Conservation (phyloP, 2,797 vertebrate species). For the Kryptopterus vitreolus region DNA sequence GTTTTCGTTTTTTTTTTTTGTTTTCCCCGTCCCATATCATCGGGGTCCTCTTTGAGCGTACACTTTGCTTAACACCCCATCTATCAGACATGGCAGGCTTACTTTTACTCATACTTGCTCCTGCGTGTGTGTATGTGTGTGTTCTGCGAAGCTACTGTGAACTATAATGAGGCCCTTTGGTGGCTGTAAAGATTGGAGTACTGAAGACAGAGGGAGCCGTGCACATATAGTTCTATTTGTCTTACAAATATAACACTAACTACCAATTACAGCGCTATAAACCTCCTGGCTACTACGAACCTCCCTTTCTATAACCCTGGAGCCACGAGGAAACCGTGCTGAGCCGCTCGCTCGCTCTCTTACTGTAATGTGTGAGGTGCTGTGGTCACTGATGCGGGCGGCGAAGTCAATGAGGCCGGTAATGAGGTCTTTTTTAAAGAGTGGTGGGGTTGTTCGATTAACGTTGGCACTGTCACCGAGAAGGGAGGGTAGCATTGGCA, state of each 20-base stretch:
- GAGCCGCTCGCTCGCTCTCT: constrained; percentile 58
- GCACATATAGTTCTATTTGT: constrained; percentile 89
- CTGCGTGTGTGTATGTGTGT: constrained; percentile 37
- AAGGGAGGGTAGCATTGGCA: constrained; percentile 60
- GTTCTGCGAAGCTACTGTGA: constrained; percentile 74
- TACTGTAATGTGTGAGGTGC: constrained; percentile 64
- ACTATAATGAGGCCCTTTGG: constrained; percentile 92
- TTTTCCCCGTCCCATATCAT: constrained; percentile 46
- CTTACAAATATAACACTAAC: constrained; percentile 95
- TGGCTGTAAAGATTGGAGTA: constrained; percentile 86
- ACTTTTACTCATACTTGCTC: constrained; percentile 48
- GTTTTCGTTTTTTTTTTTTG: constrained; percentile 48
- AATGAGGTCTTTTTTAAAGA: constrained; percentile 88
- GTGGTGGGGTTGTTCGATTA: constrained; percentile 82
- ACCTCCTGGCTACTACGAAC: constrained; percentile 86
- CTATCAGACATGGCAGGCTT: constrained; percentile 73
- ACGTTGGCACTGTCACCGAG: constrained; percentile 76
- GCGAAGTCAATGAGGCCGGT: constrained; percentile 89
- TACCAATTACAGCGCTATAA: constrained; percentile 92
- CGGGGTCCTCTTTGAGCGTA: constrained; percentile 51
- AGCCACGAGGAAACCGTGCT: constrained; percentile 77
- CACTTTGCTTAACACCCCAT: constrained; percentile 70
- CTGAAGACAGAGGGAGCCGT: constrained; percentile 81
- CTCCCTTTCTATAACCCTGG: constrained; percentile 80
- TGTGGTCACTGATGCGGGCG: constrained; percentile 84